phyloP scores from a whole-genome alignment of 2,797 vertebrate species.

The Pipistrellus kuhlii region DNA sequence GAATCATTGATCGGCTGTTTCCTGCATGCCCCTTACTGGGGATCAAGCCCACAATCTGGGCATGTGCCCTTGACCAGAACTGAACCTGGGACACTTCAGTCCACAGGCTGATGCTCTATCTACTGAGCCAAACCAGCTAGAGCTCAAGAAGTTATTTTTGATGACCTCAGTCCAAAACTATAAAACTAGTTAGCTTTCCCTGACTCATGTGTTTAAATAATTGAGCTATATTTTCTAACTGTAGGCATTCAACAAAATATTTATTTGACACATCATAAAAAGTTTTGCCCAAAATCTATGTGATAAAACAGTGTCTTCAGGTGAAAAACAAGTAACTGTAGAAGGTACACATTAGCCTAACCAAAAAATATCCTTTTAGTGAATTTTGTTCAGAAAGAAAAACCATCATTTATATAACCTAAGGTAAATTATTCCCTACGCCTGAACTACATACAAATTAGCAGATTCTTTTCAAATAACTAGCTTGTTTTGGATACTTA shows the following conservation, averaged over 20 bases:
- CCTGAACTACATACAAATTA: slow-evolving; percentile 24
- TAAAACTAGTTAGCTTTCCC: not conserved
- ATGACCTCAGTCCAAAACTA: not conserved
- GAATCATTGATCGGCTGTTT: too few species aligned
- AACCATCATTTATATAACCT: not conserved
- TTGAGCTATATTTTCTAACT: not conserved
- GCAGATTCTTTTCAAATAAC: slow-evolving; percentile 32
- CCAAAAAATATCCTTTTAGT: slow-evolving; percentile 48
- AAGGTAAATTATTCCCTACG: slow-evolving; percentile 46
- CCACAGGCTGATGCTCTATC: too few species aligned
- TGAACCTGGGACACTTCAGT: too few species aligned
- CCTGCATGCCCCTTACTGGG: too few species aligned
- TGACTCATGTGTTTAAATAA: slow-evolving; percentile 6
- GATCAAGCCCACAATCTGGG: too few species aligned
- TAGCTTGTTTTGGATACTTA: slow-evolving; percentile 1
- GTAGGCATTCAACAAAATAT: not conserved
- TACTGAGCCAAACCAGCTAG: too few species aligned
- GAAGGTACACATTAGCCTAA: not conserved
- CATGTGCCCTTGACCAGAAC: too few species aligned
- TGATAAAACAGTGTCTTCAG: slow-evolving; percentile 63
- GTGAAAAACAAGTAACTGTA: slow-evolving; percentile 22
- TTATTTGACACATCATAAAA: not conserved
- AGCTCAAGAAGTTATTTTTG: not conserved
- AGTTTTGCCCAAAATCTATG: not conserved
- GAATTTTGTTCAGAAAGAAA: slow-evolving; percentile 41